Base-by-base conservation (phyloP, 2,797 vertebrate genomes). In the Apogon hyalosoma region DNA sequence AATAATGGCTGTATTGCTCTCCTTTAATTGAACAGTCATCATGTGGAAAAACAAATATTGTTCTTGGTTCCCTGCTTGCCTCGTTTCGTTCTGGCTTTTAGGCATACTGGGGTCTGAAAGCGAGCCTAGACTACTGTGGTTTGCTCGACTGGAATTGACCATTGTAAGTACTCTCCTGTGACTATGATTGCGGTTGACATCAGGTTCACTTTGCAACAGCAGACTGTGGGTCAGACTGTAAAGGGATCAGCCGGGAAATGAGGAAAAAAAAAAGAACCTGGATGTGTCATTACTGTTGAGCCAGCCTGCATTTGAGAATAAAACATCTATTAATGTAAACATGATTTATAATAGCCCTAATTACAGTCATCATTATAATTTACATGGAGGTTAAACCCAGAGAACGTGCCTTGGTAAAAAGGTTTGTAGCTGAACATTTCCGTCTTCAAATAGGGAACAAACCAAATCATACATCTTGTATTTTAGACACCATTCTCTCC, bases 21-120 rank as follows among this genome's bases (percentile, higher is more conserved):
- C 53, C 71, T 88, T 90, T 92, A 89, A 92, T 89, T 87, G 86
- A 90, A 88, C 79, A 80, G 79, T 68, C 83, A 86, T 90, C 78
- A 87, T 88, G 79, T 89, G 90, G 90, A 92, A 93, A 92, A 79
- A 82, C 73, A 90, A 93, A 94, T 92, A 91, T 94, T 94, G 75
- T 81, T 87, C 75, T 93, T 92, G 90, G 87, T 89, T 83, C 74
- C 83, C 73, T 40, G 16, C 63, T 84, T 69, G 82, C 73, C 79
- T 84, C 57, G 11, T 76, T 85, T 67, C 76, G 50, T 85, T 69
- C 61, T 74, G 69, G 72, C 80, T 72, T 76, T 77, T 85, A 62
- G 82, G 76, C 65, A 52, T 21, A 24, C 42, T 62, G 58, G 47
- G 45, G 62, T 72, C 62, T 82, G 84, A 84, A 87, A 63, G 47